Evolutionary conservation across 2,797 vertebrate genomes (phyloP).

Genomic region (Clarias pachynema): DNA sequence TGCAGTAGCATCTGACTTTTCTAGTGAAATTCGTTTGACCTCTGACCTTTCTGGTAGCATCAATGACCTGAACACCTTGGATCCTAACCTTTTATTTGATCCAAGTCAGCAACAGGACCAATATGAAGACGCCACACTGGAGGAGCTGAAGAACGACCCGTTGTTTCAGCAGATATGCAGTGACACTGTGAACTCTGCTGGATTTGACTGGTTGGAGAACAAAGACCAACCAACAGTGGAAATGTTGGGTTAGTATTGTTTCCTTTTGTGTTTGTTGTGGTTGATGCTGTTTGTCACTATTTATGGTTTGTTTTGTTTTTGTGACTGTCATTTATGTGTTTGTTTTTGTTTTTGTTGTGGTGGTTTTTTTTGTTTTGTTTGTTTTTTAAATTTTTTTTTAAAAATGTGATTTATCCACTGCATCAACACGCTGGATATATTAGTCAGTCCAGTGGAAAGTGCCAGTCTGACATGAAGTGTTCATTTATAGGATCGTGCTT

Average conservation of each 20-base stretch:
- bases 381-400: slow-evolving; percentile 29
- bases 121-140: slow-evolving; percentile 98
- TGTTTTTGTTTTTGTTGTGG: slow-evolving; percentile 40
- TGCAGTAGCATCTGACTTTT: slow-evolving; percentile 90
- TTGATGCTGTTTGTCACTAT: slow-evolving; percentile 49
- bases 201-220: slow-evolving; percentile 99
- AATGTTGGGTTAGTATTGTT: slow-evolving; percentile 92
- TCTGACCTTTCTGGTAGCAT: slow-evolving; percentile 99
- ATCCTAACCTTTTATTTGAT: slow-evolving; percentile 97
- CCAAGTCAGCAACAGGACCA: slow-evolving; percentile 97
- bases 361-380: no score
- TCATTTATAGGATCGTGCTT: slow-evolving; percentile 76
- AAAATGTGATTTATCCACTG: slow-evolving; percentile 46
- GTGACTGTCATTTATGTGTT: slow-evolving; percentile 53
- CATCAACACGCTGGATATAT: slow-evolving; percentile 81
- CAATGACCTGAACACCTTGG: slow-evolving; percentile 96
- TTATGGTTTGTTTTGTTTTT: slow-evolving; percentile 62
- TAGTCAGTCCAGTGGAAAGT: slow-evolving; percentile 94
- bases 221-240: slow-evolving; percentile 99
- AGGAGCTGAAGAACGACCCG: slow-evolving; percentile 98
- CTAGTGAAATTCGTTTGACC: slow-evolving; percentile 94
- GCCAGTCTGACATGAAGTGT: slow-evolving; percentile 92
- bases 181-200: slow-evolving; percentile 93
- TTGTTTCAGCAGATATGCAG: slow-evolving; percentile 99
- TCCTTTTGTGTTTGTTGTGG: slow-evolving; percentile 39